Base-by-base conservation (phyloP, 1,140 invertebrate species). In the Archegozetes longisetosus region DNA sequence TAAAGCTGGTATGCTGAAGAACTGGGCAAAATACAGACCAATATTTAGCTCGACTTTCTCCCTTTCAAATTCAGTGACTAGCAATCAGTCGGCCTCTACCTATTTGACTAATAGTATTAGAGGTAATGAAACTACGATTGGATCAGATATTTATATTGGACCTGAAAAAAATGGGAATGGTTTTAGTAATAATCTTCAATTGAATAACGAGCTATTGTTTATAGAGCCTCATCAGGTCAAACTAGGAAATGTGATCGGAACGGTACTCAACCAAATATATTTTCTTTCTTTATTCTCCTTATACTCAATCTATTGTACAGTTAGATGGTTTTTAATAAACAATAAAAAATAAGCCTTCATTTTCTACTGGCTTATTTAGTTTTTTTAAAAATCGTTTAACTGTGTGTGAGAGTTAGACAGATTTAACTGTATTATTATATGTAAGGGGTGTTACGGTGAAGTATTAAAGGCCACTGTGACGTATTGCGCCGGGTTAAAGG, bases 371-470 rank as follows among this genome's bases (percentile, higher is more conserved):
- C n/a, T n/a, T n/a, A n/a, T n/a, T n/a, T n/a, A n/a, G n/a, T n/a
- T n/a, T n/a, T n/a, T n/a, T n/a, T n/a, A n/a, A n/a, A n/a, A n/a
- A n/a, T n/a, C n/a, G n/a, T n/a, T n/a, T n/a, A n/a, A n/a, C n/a
- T n/a, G n/a, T n/a, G n/a, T n/a, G n/a, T n/a, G n/a, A n/a, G n/a
- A n/a, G n/a, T n/a, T n/a, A n/a, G n/a, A n/a, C n/a, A n/a, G n/a
- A n/a, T n/a, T n/a, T n/a, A n/a, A n/a, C n/a, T n/a, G n/a, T n/a
- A n/a, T n/a, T n/a, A n/a, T n/a, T n/a, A n/a, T n/a, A n/a, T n/a
- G n/a, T n/a, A n/a, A 80, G 74, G 84, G 84, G 20, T 82, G 80
- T 70, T 85, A 84, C 69, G 84, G 83, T 0, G 80, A 82, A 66
- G 84, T 85, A 17, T 82, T 77, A 66, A 75, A 77, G 64, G 84